Evolutionary conservation across 2,888 invertebrate genomes (phyloP).

Genomic region (Leucoma salicis): DNA sequence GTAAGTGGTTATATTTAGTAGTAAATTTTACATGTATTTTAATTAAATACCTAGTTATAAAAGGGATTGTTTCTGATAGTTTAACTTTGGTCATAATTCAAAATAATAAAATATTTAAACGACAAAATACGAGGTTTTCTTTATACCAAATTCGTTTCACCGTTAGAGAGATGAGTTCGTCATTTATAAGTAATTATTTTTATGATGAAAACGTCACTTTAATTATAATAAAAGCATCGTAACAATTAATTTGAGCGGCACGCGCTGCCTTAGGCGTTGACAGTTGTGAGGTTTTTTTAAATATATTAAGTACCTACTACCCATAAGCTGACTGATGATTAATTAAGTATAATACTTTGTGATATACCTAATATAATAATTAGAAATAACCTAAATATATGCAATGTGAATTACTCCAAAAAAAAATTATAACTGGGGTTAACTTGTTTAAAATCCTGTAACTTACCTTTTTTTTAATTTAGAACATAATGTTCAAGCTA

Average conservation of each 20-base stretch:
- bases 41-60: not conserved
- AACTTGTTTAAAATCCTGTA: too few species aligned
- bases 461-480: too few species aligned
- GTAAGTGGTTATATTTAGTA: too few species aligned
- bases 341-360: too few species aligned
- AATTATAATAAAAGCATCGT: conserved; percentile 63
- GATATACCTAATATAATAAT: too few species aligned
- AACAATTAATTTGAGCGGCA: conserved; percentile 61
- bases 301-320: conserved; percentile 24
- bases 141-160: conserved; percentile 14
- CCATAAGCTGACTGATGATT: too few species aligned
- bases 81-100: not conserved
- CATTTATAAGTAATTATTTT: conserved; percentile 43
- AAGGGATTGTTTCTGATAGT: not conserved
- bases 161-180: conserved; percentile 18
- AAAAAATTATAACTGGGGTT: too few species aligned
- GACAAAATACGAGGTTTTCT: conserved; percentile 18
- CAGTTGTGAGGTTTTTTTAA: conserved; percentile 49
- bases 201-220: conserved; percentile 59
- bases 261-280: conserved; percentile 53
- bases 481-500: too few species aligned
- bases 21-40: not conserved
- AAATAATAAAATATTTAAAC: conserved; percentile 1
- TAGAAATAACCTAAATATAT: too few species aligned
- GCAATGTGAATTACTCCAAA: too few species aligned